Conservation (phyloP, 2,888 invertebrate species). For the Megalurothrips usitatus region DNA sequence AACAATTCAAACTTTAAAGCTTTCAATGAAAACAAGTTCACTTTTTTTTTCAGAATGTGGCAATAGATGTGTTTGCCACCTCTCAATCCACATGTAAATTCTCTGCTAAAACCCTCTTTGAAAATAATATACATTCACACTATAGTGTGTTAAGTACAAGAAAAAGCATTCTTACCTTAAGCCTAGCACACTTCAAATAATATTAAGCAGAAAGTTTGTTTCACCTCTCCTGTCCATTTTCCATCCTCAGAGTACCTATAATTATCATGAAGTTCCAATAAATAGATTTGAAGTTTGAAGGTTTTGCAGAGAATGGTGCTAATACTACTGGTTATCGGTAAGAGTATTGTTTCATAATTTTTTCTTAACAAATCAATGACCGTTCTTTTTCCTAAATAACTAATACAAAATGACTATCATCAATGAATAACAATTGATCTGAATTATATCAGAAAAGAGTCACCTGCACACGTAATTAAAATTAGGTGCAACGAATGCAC, state of each 20-base stretch:
- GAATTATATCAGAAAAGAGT: constrained; percentile 16
- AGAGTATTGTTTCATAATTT: constrained; percentile 30
- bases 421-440: constrained; percentile 25
- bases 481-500: constrained; percentile 8
- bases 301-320: constrained; percentile 37
- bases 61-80: neutral
- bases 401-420: constrained; percentile 27
- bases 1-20: constrained; percentile 27
- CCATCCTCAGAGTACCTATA: neutral
- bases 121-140: constrained; percentile 23
- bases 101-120: constrained; percentile 36
- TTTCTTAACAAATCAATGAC: constrained; percentile 7
- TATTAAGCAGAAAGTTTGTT: constrained; percentile 25
- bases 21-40: neutral
- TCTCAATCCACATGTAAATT: constrained; percentile 31
- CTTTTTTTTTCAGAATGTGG: constrained; percentile 7
- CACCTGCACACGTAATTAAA: neutral
- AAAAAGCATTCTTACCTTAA: constrained; percentile 23
- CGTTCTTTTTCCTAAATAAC: neutral
- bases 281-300: constrained; percentile 31
- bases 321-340: constrained; percentile 31
- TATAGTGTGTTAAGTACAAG: constrained; percentile 26
- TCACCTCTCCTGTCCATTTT: constrained; percentile 22
- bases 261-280: neutral
- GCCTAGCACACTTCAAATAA: constrained; percentile 20